These are phyloP conservation scores for Labroides dimidiatus DNA, from an alignment of 2,797 vertebrate genomes.

Conservation along the genomic window DNA sequence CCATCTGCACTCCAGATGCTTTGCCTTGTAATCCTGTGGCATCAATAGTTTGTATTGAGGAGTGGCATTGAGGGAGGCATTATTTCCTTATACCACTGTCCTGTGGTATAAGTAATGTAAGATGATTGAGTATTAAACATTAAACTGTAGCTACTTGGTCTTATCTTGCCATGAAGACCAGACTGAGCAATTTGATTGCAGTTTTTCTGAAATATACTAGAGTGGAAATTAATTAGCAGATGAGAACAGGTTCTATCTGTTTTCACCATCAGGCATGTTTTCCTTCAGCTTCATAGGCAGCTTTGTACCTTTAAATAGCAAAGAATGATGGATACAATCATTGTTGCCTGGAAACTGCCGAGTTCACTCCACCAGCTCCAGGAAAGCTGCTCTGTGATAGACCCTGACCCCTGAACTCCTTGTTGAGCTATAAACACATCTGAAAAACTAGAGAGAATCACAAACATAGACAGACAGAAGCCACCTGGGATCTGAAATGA, in stretches of 20 bases:
- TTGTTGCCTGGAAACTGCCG: slow-evolving; percentile 24
- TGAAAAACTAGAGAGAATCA: slow-evolving; percentile 19
- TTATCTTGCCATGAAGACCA: slow-evolving; percentile 39
- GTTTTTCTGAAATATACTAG: slow-evolving; percentile 4
- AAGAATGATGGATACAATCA: slow-evolving; percentile 10
- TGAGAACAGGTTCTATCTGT: slow-evolving; percentile 9
- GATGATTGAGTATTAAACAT: slow-evolving; percentile 4
- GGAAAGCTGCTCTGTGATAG: slow-evolving; percentile 7
- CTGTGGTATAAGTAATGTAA: neutral
- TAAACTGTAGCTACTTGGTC: slow-evolving; percentile 7
- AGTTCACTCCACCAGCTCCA: slow-evolving; percentile 26
- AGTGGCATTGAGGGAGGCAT: neutral
- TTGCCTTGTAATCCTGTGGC: no score
- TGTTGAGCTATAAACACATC: slow-evolving; percentile 27
- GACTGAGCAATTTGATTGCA: slow-evolving; percentile 2
- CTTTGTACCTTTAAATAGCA: slow-evolving; percentile 19
- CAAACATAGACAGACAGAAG: slow-evolving; percentile 20
- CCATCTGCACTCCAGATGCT: no score
- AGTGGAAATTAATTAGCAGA: slow-evolving; percentile 23
- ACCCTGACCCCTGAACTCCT: slow-evolving; percentile 35
- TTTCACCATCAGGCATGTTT: slow-evolving; percentile 12
- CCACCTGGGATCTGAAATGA: slow-evolving; percentile 30
- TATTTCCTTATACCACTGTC: neutral
- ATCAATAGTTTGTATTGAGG: neutral
- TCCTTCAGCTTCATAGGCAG: slow-evolving; percentile 3